Conservation (phyloP, 1,140 invertebrate genomes). For the Ceratoteleas bidentatus region DNA sequence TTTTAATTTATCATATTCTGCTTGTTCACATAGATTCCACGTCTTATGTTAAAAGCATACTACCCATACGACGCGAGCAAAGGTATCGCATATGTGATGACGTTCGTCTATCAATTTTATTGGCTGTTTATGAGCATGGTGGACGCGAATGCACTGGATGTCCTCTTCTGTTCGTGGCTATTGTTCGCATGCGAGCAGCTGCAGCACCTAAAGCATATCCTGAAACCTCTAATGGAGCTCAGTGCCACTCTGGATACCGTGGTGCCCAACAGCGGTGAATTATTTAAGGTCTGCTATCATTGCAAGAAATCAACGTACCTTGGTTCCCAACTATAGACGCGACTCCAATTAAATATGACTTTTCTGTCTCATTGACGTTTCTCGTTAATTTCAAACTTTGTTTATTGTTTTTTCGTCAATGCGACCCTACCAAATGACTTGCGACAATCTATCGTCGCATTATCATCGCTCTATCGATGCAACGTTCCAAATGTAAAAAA, state of each 20-base stretch:
- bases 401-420: slow-evolving; percentile 8
- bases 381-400: slow-evolving; percentile 25
- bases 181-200: slow-evolving; percentile 92
- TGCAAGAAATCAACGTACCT: slow-evolving; percentile 15
- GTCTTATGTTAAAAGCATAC: slow-evolving; percentile 87
- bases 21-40: too few species aligned
- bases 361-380: slow-evolving; percentile 34
- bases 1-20: too few species aligned
- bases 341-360: slow-evolving; percentile 43
- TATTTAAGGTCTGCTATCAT: slow-evolving; percentile 82
- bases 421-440: too few species aligned
- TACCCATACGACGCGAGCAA: slow-evolving; percentile 88
- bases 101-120: slow-evolving; percentile 88
- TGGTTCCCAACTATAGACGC: slow-evolving; percentile 12
- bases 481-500: too few species aligned
- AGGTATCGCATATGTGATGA: slow-evolving; percentile 85
- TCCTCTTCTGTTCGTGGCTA: slow-evolving; percentile 91
- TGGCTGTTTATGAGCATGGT: slow-evolving; percentile 87
- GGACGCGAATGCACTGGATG: slow-evolving; percentile 87
- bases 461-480: too few species aligned
- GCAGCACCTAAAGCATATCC: slow-evolving; percentile 90
- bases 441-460: too few species aligned
- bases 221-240: slow-evolving; percentile 92
- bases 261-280: slow-evolving; percentile 88
- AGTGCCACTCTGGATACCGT: slow-evolving; percentile 90